phyloP scores from a whole-genome alignment of 2,888 invertebrate genomes.

The Incurvaria masculella region DNA sequence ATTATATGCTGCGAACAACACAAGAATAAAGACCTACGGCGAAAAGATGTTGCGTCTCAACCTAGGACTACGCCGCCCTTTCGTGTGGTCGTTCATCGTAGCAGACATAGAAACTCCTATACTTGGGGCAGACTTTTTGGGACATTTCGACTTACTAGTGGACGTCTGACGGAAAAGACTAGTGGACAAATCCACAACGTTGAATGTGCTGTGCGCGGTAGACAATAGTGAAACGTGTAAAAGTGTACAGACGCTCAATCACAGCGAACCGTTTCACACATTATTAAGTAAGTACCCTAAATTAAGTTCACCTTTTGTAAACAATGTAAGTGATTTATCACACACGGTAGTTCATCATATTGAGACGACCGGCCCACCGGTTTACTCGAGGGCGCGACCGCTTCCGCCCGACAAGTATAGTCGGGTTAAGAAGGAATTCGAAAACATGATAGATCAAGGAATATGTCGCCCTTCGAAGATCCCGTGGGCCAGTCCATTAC shows the following conservation, averaged over 20 bases:
- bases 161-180: conserved; percentile 6
- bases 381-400: conserved; percentile 10
- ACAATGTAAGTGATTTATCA: background rate
- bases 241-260: background rate
- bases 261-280: background rate
- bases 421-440: conserved; percentile 1
- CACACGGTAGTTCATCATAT: conserved; percentile 10
- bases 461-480: background rate
- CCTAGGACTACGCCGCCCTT: conserved; percentile 8
- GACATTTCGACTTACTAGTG: conserved; percentile 5
- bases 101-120: conserved; percentile 10
- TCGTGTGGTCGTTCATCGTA: conserved; percentile 10
- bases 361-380: conserved; percentile 13
- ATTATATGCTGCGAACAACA: conserved; percentile 14
- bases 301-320: background rate
- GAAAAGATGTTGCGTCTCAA: conserved; percentile 6
- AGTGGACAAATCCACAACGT: conserved; percentile 1
- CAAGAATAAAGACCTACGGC: conserved; percentile 13
- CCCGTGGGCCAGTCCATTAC: conserved; percentile 18
- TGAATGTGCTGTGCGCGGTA: background rate
- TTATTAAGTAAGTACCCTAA: background rate
- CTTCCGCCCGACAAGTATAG: conserved; percentile 8
- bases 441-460: background rate
- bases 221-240: background rate
- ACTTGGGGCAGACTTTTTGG: conserved; percentile 13